These are phyloP conservation scores for Noctuana brunneofusca DNA, from an alignment of 2,888 invertebrate genomes.

Conservation along the genomic window DNA sequence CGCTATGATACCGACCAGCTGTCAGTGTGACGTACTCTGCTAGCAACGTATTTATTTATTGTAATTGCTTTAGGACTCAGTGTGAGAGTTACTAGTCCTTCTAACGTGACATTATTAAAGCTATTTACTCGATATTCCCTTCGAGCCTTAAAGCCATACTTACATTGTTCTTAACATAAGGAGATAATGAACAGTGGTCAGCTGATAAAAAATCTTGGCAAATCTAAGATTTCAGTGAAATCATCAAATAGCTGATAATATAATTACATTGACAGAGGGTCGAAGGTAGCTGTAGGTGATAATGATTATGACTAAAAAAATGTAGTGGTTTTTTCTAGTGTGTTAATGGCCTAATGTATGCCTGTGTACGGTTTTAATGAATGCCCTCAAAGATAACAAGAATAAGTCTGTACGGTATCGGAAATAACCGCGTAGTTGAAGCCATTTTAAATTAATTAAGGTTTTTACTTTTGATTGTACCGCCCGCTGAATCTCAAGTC, in stretches of 20 bases:
- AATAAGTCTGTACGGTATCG: constrained; percentile 27
- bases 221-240: no score
- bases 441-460: constrained; percentile 22
- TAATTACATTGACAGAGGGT: constrained; percentile 6
- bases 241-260: no score
- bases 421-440: constrained; percentile 13
- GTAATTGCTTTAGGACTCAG: neutral
- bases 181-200: neutral
- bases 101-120: neutral
- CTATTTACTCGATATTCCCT: neutral
- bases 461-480: constrained; percentile 16
- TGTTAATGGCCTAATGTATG: constrained; percentile 29
- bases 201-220: no score
- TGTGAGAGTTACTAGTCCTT: neutral
- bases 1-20: neutral
- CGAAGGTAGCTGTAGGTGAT: constrained; percentile 1
- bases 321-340: constrained; percentile 28
- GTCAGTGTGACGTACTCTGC: neutral
- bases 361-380: constrained; percentile 26
- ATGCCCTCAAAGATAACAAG: constrained; percentile 22
- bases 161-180: neutral
- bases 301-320: constrained; percentile 10
- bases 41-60: neutral
- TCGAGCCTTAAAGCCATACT: neutral
- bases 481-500: constrained; percentile 1